These are phyloP conservation scores for Acanthurus lineatus DNA, from an alignment of 2,797 vertebrate genomes.

Conservation along the genomic window DNA sequence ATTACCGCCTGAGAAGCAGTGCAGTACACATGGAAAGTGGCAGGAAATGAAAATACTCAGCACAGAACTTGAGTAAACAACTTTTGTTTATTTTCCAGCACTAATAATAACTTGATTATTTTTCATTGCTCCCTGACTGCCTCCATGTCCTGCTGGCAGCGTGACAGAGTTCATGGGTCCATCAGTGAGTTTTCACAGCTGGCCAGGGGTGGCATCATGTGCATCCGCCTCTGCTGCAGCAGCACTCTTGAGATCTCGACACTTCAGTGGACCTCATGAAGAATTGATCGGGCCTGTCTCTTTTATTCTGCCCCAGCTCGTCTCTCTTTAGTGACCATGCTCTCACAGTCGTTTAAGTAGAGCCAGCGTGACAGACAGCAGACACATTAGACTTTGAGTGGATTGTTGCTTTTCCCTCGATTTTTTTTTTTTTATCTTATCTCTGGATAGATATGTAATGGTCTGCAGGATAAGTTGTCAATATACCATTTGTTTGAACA, in stretches of 20 bases:
- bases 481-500: constrained; percentile 55
- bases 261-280: constrained; percentile 78
- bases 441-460: constrained; percentile 34
- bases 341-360: constrained; percentile 62
- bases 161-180: constrained; percentile 17
- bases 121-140: constrained; percentile 15
- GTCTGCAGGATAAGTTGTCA: constrained; percentile 39
- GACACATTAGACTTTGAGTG: constrained; percentile 53
- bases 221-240: constrained; percentile 54
- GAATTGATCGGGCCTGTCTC: constrained; percentile 76
- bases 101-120: not conserved
- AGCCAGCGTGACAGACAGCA: constrained; percentile 61
- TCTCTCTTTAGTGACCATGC: constrained; percentile 67
- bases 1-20: not conserved
- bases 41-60: constrained; percentile 6
- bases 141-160: constrained; percentile 20
- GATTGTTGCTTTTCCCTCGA: constrained; percentile 27
- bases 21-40: not conserved
- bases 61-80: constrained; percentile 1
- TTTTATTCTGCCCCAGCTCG: constrained; percentile 57
- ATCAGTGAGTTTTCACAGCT: constrained; percentile 68
- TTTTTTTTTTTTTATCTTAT: constrained; percentile 31
- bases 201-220: constrained; percentile 47
- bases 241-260: constrained; percentile 64
- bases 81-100: constrained; percentile 8